Percentiles rank a stretch among this genome's conserved stretches.
phyloP scores from a whole-genome alignment of 2,113 vertebrate genomes.

The Panthera tigris region DNA sequence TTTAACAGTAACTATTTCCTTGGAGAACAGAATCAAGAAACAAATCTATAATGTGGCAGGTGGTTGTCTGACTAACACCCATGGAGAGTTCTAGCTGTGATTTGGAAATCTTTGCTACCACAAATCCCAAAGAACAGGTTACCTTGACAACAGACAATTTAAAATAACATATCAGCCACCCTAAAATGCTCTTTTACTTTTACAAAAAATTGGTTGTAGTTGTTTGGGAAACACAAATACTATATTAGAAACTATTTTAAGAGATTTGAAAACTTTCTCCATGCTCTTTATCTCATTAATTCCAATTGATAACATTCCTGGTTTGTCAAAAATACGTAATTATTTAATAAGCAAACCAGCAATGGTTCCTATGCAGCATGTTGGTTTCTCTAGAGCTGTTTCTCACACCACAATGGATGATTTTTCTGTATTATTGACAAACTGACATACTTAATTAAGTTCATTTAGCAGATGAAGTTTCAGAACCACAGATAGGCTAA shows the following conservation, averaged over 20 bases:
- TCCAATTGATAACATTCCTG: not conserved
- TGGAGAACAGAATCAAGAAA: conserved; percentile 43
- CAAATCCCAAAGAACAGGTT: conserved; percentile 64
- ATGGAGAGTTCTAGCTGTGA: conserved; percentile 52
- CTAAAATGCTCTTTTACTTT: conserved; percentile 71
- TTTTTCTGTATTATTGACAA: not conserved
- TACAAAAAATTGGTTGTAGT: not conserved
- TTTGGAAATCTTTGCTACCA: conserved; percentile 68
- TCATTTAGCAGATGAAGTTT: not conserved
- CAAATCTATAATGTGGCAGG: conserved; percentile 60
- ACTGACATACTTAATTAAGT: not conserved
- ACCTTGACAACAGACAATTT: conserved; percentile 67
- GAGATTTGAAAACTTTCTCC: not conserved
- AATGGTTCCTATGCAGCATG: not conserved
- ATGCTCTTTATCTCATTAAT: not conserved
- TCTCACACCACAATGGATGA: not conserved
- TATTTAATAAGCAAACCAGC: not conserved
- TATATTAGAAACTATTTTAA: not conserved
- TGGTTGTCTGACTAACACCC: conserved; percentile 66
- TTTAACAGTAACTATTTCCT: not conserved
- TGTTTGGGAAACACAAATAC: not conserved
- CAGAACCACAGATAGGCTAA: not conserved
- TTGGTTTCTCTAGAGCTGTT: not conserved
- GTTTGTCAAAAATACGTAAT: not conserved
- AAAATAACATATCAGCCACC: conserved; percentile 67